Percentiles rank a stretch among this genome's conserved stretches.
phyloP scores from a whole-genome alignment of 2,888 invertebrate genomes.

The Tipula lateralis region DNA sequence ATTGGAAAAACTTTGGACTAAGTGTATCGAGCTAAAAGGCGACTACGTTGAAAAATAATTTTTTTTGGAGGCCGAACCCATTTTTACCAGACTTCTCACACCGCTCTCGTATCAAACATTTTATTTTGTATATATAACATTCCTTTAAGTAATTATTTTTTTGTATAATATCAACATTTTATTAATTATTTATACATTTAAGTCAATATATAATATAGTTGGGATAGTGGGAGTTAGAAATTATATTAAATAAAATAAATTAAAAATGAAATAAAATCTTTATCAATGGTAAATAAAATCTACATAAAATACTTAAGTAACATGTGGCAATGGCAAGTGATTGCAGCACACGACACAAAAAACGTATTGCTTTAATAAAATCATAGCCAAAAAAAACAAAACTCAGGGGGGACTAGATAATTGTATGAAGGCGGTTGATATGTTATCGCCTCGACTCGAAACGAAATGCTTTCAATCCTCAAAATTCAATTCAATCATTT shows the following conservation, averaged over 20 bases:
- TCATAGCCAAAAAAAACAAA: not conserved
- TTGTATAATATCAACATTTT: slow-evolving; percentile 2
- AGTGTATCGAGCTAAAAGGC: no score
- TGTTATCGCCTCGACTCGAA: not conserved
- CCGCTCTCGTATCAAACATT: not conserved
- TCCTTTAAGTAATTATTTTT: not conserved
- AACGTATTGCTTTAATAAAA: not conserved
- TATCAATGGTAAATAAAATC: not conserved
- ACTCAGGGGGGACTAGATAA: not conserved
- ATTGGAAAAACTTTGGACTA: no score
- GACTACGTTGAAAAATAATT: no score
- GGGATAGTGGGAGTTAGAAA: not conserved
- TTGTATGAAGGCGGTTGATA: not conserved
- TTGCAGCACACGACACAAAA: not conserved
- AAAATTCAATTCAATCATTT: slow-evolving; percentile 33
- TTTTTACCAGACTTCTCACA: no score
- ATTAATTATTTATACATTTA: not conserved
- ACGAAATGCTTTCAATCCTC: not conserved
- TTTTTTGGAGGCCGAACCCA: no score
- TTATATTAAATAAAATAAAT: not conserved
- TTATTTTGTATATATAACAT: not conserved
- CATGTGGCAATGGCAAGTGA: not conserved
- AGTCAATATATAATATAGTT: not conserved
- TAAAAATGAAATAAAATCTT: not conserved
- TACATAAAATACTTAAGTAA: slow-evolving; percentile 19